Evolutionary conservation across 2,888 invertebrate species (phyloP).

Genomic region (Uropetala carovei): DNA sequence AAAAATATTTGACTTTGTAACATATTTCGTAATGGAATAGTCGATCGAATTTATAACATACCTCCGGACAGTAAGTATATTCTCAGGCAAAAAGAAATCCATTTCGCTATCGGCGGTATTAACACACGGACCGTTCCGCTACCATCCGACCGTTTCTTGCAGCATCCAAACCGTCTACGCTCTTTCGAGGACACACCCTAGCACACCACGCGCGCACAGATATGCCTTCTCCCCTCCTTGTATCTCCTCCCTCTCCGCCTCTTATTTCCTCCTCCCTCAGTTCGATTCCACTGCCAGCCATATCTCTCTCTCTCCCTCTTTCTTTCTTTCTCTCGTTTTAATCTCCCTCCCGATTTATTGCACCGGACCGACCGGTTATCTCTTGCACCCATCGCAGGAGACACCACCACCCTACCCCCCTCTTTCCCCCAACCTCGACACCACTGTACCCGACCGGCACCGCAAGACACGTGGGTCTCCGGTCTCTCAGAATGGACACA

Average conservation of each 20-base stretch:
- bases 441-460: constrained; percentile 29
- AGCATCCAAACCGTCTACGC: no score
- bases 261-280: not conserved
- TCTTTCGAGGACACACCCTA: not conserved
- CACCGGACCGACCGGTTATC: constrained; percentile 59
- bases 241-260: not conserved
- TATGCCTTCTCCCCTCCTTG: not conserved
- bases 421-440: not conserved
- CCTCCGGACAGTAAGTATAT: no score
- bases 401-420: not conserved
- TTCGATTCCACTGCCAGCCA: constrained; percentile 43
- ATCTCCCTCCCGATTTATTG: constrained; percentile 63
- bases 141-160: no score
- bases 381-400: not conserved
- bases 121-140: no score
- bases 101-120: no score
- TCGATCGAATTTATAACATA: no score
- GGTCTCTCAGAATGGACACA: constrained; percentile 37
- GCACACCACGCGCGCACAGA: not conserved
- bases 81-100: no score
- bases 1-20: no score
- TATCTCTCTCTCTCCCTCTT: not conserved
- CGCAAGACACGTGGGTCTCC: constrained; percentile 62
- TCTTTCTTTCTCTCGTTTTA: constrained; percentile 24
- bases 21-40: no score